A percentile compares a stretch with the other conserved stretches of the same genome.
Evolutionary conservation across 2,797 vertebrate genomes (phyloP).

Genomic region (Remorina albescens): DNA sequence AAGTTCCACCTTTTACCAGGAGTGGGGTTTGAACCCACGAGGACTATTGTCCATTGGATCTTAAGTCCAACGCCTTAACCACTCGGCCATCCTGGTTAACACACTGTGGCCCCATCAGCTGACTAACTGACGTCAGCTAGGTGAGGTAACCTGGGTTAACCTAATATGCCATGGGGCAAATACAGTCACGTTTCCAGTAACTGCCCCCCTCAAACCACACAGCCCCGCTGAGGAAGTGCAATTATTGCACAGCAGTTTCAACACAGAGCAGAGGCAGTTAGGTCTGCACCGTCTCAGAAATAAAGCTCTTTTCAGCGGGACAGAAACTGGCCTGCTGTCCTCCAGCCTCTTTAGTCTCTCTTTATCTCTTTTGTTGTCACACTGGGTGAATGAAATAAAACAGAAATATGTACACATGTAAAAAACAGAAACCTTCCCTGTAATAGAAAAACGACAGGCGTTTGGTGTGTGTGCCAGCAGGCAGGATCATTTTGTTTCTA

Average conservation of each 20-base stretch:
- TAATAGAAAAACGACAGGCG: background rate
- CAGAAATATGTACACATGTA: background rate
- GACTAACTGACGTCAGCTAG: too few relatives aligned
- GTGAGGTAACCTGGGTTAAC: too few relatives aligned
- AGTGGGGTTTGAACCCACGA: conserved; percentile 74
- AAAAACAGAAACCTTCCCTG: background rate
- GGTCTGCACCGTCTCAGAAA: too few relatives aligned
- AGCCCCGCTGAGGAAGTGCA: conserved; percentile 29
- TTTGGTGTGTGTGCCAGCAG: background rate
- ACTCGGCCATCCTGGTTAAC: conserved; percentile 76
- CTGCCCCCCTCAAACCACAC: conserved; percentile 28
- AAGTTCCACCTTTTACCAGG: conserved; percentile 35
- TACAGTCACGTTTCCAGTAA: conserved; percentile 25
- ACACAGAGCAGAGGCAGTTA: conserved; percentile 23
- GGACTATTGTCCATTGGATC: conserved; percentile 77
- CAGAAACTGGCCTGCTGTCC: conserved; percentile 18
- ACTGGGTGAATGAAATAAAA: background rate
- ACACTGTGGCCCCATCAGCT: fast-evolving
- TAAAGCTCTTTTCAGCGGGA: too few relatives aligned
- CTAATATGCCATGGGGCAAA: background rate
- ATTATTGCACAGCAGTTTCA: conserved; percentile 35
- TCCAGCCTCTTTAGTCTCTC: conserved; percentile 4
- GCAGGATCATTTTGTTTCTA: too few relatives aligned
- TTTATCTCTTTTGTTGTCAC: background rate
- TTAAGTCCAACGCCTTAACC: conserved; percentile 81